A percentile compares a stretch with the other conserved stretches of the same genome.
These are phyloP conservation scores for Rotaria sp. DNA, from an alignment of 2,888 invertebrate species.

Conservation along the genomic window DNA sequence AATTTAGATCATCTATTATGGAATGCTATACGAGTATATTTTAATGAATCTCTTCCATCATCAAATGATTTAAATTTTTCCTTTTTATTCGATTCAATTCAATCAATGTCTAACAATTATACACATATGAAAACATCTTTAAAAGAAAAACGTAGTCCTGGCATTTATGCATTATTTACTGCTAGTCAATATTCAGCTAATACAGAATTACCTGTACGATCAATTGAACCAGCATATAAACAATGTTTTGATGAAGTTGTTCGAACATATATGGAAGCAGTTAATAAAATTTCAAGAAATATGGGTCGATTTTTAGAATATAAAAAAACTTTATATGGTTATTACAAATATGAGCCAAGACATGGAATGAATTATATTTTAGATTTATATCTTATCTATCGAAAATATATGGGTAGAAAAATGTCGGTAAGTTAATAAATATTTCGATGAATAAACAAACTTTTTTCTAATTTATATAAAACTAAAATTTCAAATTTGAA, in stretches of 20 bases:
- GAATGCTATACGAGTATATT: not conserved
- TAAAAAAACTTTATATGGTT: conserved; percentile 86
- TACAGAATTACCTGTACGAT: conserved; percentile 67
- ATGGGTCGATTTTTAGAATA: conserved; percentile 87
- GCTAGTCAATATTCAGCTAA: conserved; percentile 68
- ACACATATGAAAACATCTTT: not conserved
- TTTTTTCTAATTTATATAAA: too few species aligned
- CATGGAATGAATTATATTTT: conserved; percentile 86
- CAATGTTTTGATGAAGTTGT: conserved; percentile 78
- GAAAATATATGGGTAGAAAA: conserved; percentile 66
- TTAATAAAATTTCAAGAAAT: conserved; percentile 80
- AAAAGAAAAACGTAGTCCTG: not conserved
- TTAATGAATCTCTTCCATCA: not conserved
- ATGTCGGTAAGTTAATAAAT: conserved; percentile 67
- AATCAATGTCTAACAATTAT: not conserved
- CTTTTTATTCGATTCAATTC: not conserved
- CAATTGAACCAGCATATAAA: conserved; percentile 71
- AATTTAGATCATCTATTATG: not conserved
- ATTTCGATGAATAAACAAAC: not conserved
- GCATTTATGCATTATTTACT: conserved; percentile 54
- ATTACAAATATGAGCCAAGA: conserved; percentile 73
- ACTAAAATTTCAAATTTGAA: too few species aligned
- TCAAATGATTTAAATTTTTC: not conserved
- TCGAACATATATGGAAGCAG: conserved; percentile 74
- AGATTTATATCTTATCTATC: conserved; percentile 79